Evolutionary conservation across 2,888 invertebrate genomes (phyloP), one percentile per base, ranked within the genome.

Genomic region (Hirtodrosophila duncani): DNA sequence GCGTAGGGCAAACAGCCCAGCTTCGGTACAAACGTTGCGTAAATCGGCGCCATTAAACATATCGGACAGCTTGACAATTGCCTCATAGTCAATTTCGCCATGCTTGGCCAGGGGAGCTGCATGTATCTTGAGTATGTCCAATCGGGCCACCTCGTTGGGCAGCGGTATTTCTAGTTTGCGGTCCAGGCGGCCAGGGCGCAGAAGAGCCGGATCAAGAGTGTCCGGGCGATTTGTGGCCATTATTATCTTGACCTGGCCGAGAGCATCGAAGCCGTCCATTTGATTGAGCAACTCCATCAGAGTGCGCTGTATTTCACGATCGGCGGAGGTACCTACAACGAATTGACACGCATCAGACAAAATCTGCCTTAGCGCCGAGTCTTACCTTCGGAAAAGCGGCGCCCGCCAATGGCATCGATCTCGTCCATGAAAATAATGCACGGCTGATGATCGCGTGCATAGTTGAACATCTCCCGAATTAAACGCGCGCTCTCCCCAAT

Each of bases 401-500:
- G 89, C 0, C 98, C 98, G 85, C 97, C 98, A 71, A 99, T 99
- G 45, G 99, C 99, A 88, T 99, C 99, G 78, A 99, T 99, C 88
- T 99, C 99, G 88, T 99, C 99, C 99, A 99, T 99, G 88, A 99
- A 99, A 77, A 99, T 99, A 77, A 99, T 99, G 88, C 99, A 99
- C 2, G 99, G 99, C 83, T 99, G 98, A 88, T 99, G 99, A 86
- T 99, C 99, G 29, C 98, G 91, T 0, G 99, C 99, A 87, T 98
- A 99, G 87, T 98, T 97, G 88, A 99, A 99, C 99, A 99, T 99
- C 88, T 99, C 99, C 31, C 99, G 90, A 84, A 99, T 98, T 36
- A 99, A 90, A 29, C 99, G 92, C 1, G 99, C 99, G 71, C 97
- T 98, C 88, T 99, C 99, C 10, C 99, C 99, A 77, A 99, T 99